Base-by-base conservation (phyloP, 2,797 vertebrate genomes). In the Phoebastria nigripes region DNA sequence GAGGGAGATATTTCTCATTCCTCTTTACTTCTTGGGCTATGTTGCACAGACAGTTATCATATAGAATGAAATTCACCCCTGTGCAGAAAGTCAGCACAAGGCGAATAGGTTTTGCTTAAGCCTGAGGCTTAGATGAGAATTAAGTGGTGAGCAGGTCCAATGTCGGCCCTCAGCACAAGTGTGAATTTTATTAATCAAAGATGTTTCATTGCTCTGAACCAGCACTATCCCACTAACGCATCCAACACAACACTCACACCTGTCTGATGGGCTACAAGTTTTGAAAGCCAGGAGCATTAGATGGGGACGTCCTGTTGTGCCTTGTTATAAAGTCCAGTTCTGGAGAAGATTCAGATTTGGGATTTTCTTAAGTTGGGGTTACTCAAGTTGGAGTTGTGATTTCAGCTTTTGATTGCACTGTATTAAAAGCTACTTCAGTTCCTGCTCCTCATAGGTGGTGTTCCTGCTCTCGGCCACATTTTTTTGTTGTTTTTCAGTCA, bases 1-100 rank as follows among this genome's bases (percentile, higher is more conserved):
- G n/a, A 90, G 28, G 29, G 47, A 86, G 74, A 71, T 82, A 65
- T 44, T 93, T 96, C 88, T 92, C 67, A 89, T 96, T 94, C 55
- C 28, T 73, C 59, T 87, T 82, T 70, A 12, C 5, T 13, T 90
- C 73, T 78, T 77, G 63, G 20, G 58, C 89, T 91, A 25, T 35
- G 66, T 63, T 87, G n/a, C 77, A 79, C 29, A 71, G 59, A 42
- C 41, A 71, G 25, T 73, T 94, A 39, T 85, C 24, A 41, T 33
- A 81, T 1, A 28, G 31, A 56, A 76, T 67, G 39, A 93, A 92
- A 70, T 76, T 85, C 52, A 85, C 8, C 21, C 29, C 41, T 24
- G 11, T 76, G 41, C n/a, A 82, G 51, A 85, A 69, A 89, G 46
- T 69, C 77, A 81, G 56, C 31, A 71, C 69, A 83, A 81, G 37